A percentile compares a stretch with the other conserved stretches of the same genome.
Evolutionary conservation across 2,888 invertebrate genomes (phyloP).

Genomic region (Eilema sororculum): DNA sequence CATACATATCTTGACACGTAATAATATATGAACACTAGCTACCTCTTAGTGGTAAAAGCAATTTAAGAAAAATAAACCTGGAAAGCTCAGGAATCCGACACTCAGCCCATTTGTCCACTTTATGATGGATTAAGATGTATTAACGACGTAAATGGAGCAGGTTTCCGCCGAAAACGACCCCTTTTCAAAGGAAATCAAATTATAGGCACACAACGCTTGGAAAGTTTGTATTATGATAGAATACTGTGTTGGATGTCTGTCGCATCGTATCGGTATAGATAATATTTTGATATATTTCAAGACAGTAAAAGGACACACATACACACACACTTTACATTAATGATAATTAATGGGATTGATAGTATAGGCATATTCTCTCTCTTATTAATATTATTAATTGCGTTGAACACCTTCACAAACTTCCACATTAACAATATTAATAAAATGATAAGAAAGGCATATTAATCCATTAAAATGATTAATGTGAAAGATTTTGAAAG

Average conservation of each 20-base stretch:
- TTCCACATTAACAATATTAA: too few species aligned
- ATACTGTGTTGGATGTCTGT: neutral
- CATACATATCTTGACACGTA: neutral
- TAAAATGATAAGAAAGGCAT: too few species aligned
- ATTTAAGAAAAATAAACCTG: constrained; percentile 33
- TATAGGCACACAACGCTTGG: constrained; percentile 11
- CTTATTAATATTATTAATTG: too few species aligned
- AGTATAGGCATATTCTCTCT: too few species aligned
- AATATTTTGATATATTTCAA: neutral
- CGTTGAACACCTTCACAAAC: too few species aligned
- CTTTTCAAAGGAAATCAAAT: constrained; percentile 25
- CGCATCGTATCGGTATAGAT: neutral
- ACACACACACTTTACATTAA: too few species aligned
- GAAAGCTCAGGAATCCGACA: constrained; percentile 31
- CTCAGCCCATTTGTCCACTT: constrained; percentile 42
- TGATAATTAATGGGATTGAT: too few species aligned
- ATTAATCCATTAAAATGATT: too few species aligned
- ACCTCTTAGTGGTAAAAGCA: constrained; percentile 20
- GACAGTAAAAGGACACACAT: neutral
- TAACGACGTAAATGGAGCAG: constrained; percentile 38
- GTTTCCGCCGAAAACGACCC: constrained; percentile 21
- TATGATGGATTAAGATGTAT: constrained; percentile 49
- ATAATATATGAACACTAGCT: neutral
- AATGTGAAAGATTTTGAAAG: too few species aligned
- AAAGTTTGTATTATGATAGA: constrained; percentile 4